A percentile compares a stretch with the other conserved stretches of the same genome.
phyloP scores from a whole-genome alignment of 1,140 invertebrate species.

The Araneus ventricosus region DNA sequence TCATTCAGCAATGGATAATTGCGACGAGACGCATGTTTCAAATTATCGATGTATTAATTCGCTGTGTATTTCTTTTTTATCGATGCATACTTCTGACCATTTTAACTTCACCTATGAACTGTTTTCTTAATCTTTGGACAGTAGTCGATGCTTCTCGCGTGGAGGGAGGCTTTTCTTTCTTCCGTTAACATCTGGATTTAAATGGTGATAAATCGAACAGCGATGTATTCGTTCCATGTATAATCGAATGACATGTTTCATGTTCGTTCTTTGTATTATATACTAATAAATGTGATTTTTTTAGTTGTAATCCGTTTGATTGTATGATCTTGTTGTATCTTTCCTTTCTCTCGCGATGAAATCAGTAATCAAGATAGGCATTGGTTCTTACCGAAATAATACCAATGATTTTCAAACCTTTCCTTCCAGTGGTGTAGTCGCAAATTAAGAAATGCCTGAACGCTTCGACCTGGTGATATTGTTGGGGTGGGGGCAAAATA shows the following conservation, averaged over 20 bases:
- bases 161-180: background rate
- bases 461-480: too few relatives aligned
- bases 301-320: background rate
- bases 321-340: too few relatives aligned
- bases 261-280: slow-evolving; percentile 41
- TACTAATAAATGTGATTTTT: slow-evolving; percentile 47
- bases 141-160: background rate
- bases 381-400: too few relatives aligned
- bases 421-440: too few relatives aligned
- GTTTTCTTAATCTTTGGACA: background rate
- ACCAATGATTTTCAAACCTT: too few relatives aligned
- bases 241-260: slow-evolving; percentile 16
- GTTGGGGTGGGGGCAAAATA: too few relatives aligned
- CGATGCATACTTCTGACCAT: background rate
- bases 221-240: slow-evolving; percentile 11
- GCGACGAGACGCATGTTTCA: background rate
- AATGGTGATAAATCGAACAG: background rate
- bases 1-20: background rate
- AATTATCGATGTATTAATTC: background rate
- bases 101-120: background rate
- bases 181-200: background rate
- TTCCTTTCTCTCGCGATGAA: too few relatives aligned
- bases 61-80: background rate
- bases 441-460: too few relatives aligned
- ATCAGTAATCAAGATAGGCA: too few relatives aligned